phyloP scores from a whole-genome alignment of 2,888 invertebrate species.

The Melinaea marsaeus region DNA sequence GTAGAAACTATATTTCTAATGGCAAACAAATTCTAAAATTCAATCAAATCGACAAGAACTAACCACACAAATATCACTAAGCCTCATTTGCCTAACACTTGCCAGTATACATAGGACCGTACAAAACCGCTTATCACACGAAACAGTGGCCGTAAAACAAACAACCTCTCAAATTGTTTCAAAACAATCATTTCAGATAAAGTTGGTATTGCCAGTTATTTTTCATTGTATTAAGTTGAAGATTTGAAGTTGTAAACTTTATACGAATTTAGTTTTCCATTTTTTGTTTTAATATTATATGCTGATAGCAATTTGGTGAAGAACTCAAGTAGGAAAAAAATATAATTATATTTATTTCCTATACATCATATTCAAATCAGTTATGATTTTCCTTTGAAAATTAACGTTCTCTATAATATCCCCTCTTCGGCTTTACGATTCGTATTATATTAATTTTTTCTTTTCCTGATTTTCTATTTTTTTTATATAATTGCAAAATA shows the following conservation, averaged over 20 bases:
- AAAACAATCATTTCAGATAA: constrained; percentile 27
- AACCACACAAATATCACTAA: constrained; percentile 8
- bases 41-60: constrained; percentile 2
- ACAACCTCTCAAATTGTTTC: constrained; percentile 23
- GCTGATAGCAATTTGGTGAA: neutral
- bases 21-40: neutral
- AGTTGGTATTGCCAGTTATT: constrained; percentile 21
- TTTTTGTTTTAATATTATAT: neutral
- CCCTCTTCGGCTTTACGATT: too few species aligned
- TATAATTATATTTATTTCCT: too few species aligned
- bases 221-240: constrained; percentile 21
- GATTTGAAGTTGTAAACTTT: constrained; percentile 4
- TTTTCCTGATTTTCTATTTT: neutral
- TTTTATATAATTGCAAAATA: neutral
- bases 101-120: constrained; percentile 16
- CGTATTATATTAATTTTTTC: too few species aligned
- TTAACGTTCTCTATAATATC: too few species aligned
- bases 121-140: constrained; percentile 25
- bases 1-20: neutral
- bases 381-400: too few species aligned
- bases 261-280: neutral
- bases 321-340: too few species aligned
- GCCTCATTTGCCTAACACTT: constrained; percentile 19
- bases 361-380: too few species aligned
- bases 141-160: constrained; percentile 23